phyloP scores from a whole-genome alignment of 2,797 vertebrate genomes.

The Pterois miles region DNA sequence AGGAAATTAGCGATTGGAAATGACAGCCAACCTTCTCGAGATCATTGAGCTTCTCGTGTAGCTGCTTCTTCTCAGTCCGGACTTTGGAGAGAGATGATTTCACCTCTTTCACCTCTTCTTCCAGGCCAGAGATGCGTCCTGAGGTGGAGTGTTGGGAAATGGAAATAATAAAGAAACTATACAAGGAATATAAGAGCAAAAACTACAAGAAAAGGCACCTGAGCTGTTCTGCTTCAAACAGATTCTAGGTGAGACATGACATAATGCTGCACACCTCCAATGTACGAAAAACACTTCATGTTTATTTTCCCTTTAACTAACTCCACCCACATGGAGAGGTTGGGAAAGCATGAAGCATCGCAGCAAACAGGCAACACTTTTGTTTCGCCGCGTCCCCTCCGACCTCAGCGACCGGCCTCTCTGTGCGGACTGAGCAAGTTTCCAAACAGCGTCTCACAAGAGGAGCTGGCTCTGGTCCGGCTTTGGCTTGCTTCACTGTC shows the following conservation, averaged over 20 bases:
- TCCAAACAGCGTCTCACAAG: conserved; percentile 55
- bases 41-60: conserved; percentile 89
- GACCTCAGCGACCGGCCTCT: conserved; percentile 39
- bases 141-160: background rate
- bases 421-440: conserved; percentile 35
- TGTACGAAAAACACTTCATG: conserved; percentile 35
- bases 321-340: conserved; percentile 58
- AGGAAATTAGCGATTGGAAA: background rate
- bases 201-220: conserved; percentile 22
- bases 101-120: conserved; percentile 89
- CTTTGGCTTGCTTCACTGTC: conserved; percentile 50
- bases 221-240: background rate
- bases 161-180: background rate
- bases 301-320: conserved; percentile 53
- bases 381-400: conserved; percentile 51
- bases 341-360: conserved; percentile 15
- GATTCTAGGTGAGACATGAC: conserved; percentile 23
- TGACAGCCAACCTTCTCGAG: conserved; percentile 89
- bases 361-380: conserved; percentile 59
- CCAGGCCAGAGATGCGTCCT: conserved; percentile 88
- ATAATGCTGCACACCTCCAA: conserved; percentile 34
- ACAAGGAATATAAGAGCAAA: background rate
- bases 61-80: conserved; percentile 90
- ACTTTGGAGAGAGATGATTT: conserved; percentile 84
- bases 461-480: conserved; percentile 42